Evolutionary conservation across 2,113 vertebrate genomes (phyloP).

Genomic region (Beaufortia kweichowensis): DNA sequence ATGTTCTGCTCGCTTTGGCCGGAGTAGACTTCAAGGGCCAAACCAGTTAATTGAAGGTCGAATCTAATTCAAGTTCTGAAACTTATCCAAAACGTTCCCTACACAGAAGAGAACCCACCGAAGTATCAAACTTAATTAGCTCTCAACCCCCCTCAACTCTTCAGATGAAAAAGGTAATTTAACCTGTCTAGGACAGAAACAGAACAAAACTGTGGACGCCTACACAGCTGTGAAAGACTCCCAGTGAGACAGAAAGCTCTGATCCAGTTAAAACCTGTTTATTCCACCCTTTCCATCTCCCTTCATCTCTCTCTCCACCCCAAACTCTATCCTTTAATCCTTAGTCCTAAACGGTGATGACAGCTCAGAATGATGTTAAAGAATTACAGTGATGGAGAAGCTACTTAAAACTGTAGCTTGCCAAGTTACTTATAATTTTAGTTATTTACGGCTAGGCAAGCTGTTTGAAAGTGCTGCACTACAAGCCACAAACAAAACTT

Average conservation of each 20-base stretch:
- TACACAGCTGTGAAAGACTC: conserved; percentile 11
- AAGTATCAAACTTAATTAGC: conserved; percentile 34
- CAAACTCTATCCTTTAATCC: conserved; percentile 20
- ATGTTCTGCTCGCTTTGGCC: conserved; percentile 7
- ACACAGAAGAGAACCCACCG: conserved; percentile 11
- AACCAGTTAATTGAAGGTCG: conserved; percentile 29
- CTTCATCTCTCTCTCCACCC: not conserved
- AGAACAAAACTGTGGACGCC: conserved; percentile 39
- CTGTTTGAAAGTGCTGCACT: no score
- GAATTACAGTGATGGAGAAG: no score
- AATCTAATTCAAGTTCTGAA: conserved; percentile 10
- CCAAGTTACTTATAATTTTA: no score
- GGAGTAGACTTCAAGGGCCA: not conserved
- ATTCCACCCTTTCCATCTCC: conserved; percentile 1
- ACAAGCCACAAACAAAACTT: no score
- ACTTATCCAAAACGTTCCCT: conserved; percentile 27
- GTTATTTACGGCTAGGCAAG: no score
- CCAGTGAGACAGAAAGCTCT: conserved; percentile 10
- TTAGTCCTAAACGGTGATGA: conserved; percentile 19
- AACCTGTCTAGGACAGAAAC: conserved; percentile 10
- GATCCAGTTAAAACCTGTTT: conserved; percentile 15
- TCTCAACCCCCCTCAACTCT: conserved; percentile 21
- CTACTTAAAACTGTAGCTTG: no score
- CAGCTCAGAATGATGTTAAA: conserved; percentile 16
- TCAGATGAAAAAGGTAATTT: not conserved